These are phyloP conservation scores for Eretmochelys imbricata DNA, from an alignment of 2,113 vertebrate species.

Conservation along the genomic window DNA sequence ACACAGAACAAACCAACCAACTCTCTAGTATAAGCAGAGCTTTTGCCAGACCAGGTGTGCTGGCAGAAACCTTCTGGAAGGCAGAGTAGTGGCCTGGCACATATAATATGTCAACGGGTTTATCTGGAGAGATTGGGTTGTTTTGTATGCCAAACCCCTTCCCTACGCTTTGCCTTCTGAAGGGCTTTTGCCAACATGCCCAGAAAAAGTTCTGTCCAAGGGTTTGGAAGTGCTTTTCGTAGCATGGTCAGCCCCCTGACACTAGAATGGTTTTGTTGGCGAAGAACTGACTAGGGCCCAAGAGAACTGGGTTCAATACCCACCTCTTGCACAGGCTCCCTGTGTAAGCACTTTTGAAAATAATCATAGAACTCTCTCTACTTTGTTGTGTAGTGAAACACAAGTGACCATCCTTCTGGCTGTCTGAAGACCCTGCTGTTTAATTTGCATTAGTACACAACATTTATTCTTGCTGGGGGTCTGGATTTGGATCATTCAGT, in stretches of 20 bases:
- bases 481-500: fast-evolving
- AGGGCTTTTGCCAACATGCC: not conserved
- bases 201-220: not conserved
- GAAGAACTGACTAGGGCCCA: not conserved
- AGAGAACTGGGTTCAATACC: not conserved
- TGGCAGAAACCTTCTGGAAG: not conserved
- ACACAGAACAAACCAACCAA: not conserved
- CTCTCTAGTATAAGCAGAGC: fast-evolving
- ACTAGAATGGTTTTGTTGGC: not conserved
- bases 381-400: not conserved
- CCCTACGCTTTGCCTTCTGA: fast-evolving
- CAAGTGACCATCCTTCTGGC: not conserved
- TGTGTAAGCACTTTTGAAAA: not conserved
- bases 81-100: not conserved
- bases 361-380: not conserved
- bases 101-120: fast-evolving
- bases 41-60: not conserved
- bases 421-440: not conserved
- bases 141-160: not conserved
- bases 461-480: not conserved
- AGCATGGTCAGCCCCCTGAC: not conserved
- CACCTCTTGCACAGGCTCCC: not conserved
- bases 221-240: not conserved
- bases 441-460: not conserved
- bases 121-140: fast-evolving